A percentile compares a stretch with the other conserved stretches of the same genome.
phyloP scores from a whole-genome alignment of 1,140 invertebrate species.

The Limonius californicus region DNA sequence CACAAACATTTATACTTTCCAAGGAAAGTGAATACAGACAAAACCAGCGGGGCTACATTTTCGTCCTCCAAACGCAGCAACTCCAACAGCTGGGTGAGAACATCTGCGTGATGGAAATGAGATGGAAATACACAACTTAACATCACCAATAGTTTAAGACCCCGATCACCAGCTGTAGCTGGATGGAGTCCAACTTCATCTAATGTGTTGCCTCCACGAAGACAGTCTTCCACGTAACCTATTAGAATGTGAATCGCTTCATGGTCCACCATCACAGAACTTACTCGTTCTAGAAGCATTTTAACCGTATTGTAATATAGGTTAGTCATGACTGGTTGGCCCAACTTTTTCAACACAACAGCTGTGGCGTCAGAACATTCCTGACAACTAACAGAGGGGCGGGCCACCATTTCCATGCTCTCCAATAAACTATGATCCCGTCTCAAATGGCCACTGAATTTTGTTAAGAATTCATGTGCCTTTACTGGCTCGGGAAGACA shows the following conservation, averaged over 20 bases:
- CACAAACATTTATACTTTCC: constrained; percentile 80
- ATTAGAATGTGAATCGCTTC: constrained; percentile 74
- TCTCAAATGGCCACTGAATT: constrained; percentile 79
- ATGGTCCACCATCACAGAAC: constrained; percentile 93
- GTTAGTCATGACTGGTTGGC: constrained; percentile 91
- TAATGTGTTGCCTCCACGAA: constrained; percentile 63
- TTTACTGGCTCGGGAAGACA: constrained; percentile 92
- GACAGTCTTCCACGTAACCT: constrained; percentile 65
- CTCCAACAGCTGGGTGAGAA: constrained; percentile 73
- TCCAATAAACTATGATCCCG: constrained; percentile 73
- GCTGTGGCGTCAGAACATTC: constrained; percentile 82
- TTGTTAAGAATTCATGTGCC: constrained; percentile 85
- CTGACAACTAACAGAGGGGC: constrained; percentile 83
- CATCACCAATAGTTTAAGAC: constrained; percentile 75
- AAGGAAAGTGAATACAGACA: constrained; percentile 82
- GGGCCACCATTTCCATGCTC: constrained; percentile 82
- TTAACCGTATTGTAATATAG: constrained; percentile 91
- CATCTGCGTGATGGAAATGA: constrained; percentile 84
- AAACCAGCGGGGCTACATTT: constrained; percentile 73
- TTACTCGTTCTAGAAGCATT: constrained; percentile 88
- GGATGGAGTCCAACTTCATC: constrained; percentile 75
- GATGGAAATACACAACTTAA: constrained; percentile 88
- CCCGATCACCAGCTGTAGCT: constrained; percentile 76
- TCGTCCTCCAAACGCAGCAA: constrained; percentile 79
- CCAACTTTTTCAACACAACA: constrained; percentile 87